Percentiles rank a stretch among this genome's conserved stretches.
Evolutionary conservation across 1,140 invertebrate genomes (phyloP).

Genomic region (Acromyrmex heyeri): DNA sequence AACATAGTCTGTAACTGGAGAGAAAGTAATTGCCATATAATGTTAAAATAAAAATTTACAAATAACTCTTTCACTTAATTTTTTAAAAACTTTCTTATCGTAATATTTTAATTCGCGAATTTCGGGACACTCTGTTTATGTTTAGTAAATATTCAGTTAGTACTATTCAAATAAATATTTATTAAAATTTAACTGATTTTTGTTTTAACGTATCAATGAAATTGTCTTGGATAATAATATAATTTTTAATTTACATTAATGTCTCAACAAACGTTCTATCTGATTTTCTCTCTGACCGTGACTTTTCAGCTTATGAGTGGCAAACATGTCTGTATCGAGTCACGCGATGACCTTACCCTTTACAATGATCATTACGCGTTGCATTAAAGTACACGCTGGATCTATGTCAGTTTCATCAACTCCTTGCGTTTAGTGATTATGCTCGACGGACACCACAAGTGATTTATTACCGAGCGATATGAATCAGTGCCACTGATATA

Average conservation of each 20-base stretch:
- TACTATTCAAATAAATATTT: no score
- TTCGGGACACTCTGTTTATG: no score
- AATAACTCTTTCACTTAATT: no score
- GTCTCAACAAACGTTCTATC: not conserved
- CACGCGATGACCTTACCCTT: constrained; percentile 73
- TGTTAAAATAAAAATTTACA: no score
- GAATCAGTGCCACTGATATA: not conserved
- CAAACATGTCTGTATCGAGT: constrained; percentile 50
- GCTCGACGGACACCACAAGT: not conserved
- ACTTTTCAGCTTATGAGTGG: constrained; percentile 35
- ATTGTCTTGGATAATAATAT: not conserved
- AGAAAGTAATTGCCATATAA: no score
- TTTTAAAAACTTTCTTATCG: no score
- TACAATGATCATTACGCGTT: constrained; percentile 44
- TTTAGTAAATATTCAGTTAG: no score
- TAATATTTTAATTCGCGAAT: no score
- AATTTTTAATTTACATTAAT: not conserved
- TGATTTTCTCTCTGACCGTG: constrained; percentile 10
- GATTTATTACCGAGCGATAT: not conserved
- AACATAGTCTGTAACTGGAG: no score
- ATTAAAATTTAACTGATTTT: no score
- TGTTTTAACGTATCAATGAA: not conserved
- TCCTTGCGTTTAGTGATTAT: constrained; percentile 17
- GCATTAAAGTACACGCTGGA: constrained; percentile 26
- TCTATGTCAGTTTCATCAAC: constrained; percentile 27